Conservation (phyloP, 2,797 vertebrate species). For the Lagorchestes hirsutus region DNA sequence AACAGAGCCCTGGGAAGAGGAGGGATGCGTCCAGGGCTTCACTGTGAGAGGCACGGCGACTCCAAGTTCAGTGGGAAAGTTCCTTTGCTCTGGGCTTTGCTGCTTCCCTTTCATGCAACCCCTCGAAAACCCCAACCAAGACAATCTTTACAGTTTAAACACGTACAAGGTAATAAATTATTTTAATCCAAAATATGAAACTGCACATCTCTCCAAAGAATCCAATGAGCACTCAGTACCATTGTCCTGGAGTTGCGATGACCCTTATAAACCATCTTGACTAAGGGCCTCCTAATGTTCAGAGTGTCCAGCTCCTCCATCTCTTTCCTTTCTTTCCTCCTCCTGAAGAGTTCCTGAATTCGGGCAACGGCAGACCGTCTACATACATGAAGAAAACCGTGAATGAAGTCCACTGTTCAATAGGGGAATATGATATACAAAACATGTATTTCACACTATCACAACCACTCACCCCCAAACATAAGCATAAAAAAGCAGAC, state of each 20-base stretch:
- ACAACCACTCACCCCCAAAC: conserved; percentile 70
- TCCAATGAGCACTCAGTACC: conserved; percentile 85
- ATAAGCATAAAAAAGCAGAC: conserved; percentile 70
- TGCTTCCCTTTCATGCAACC: background rate
- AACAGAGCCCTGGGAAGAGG: conserved; percentile 25
- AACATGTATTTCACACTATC: conserved; percentile 62
- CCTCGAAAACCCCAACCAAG: background rate
- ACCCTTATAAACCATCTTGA: conserved; percentile 98
- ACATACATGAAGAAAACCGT: conserved; percentile 70
- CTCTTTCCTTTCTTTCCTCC: conserved; percentile 97
- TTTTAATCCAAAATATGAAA: background rate
- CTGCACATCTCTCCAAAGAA: conserved; percentile 33
- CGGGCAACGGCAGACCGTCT: conserved; percentile 98
- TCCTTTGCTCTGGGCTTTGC: background rate
- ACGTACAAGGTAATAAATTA: background rate
- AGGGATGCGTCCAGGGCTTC: conserved; percentile 2
- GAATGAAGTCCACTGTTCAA: conserved; percentile 17
- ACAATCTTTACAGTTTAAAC: background rate
- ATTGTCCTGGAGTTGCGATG: conserved; percentile 99
- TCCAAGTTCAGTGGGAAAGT: background rate
- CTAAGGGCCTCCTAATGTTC: conserved; percentile 94
- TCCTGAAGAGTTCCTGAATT: conserved; percentile 97
- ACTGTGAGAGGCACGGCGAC: accelerated
- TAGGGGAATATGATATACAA: conserved; percentile 27
- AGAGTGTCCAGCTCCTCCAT: conserved; percentile 97